Conservation (phyloP, 1,140 invertebrate species). For the Platyscapa corneri region DNA sequence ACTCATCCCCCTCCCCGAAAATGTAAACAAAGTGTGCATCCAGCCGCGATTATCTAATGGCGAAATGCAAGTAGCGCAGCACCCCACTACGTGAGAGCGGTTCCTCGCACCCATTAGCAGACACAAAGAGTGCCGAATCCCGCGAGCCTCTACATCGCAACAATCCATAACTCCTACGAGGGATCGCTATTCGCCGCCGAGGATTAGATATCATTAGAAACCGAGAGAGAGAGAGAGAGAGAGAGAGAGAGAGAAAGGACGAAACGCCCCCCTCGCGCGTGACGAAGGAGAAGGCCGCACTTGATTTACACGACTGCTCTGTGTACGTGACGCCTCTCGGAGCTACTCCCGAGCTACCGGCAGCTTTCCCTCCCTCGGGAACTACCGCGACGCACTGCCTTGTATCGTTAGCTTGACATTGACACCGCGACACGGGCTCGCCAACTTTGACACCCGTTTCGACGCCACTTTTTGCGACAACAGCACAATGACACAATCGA, state of each 20-base stretch:
- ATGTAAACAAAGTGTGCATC: background rate
- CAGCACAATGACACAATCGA: no score
- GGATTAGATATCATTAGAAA: background rate
- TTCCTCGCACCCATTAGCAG: background rate
- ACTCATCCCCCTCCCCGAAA: background rate
- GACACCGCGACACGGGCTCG: background rate
- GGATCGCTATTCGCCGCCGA: background rate
- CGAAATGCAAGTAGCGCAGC: background rate
- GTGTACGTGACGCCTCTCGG: no score
- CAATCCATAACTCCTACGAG: no score
- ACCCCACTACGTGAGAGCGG: background rate
- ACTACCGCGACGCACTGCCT: background rate
- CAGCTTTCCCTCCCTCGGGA: background rate
- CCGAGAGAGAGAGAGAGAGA: conserved; percentile 14
- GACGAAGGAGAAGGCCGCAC: background rate
- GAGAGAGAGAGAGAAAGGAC: background rate
- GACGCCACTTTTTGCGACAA: no score
- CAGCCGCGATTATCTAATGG: background rate
- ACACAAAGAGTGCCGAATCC: background rate
- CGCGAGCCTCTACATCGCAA: background rate
- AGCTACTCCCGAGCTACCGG: background rate
- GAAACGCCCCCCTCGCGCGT: background rate
- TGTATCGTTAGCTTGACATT: background rate
- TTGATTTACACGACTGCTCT: background rate
- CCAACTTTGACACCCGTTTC: no score